Evolutionary conservation across 2,888 invertebrate species (phyloP).

Genomic region (Xanthorhoe spadicearia): DNA sequence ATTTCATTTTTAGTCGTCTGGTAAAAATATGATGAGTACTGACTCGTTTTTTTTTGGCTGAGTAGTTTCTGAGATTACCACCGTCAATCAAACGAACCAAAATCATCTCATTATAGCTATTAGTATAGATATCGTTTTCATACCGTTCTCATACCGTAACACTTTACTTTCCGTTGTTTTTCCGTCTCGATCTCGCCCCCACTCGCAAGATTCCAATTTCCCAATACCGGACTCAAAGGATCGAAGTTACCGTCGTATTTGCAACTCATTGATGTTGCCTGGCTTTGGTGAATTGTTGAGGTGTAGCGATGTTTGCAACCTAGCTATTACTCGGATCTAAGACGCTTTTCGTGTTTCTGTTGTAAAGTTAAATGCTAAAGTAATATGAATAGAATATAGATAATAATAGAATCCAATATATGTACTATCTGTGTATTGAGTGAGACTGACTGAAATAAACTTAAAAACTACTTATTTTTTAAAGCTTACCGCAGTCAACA

Average conservation of each 20-base stretch:
- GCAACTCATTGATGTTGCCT: constrained; percentile 50
- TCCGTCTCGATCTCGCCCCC: constrained; percentile 21
- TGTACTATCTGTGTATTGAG: too few species aligned
- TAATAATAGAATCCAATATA: too few species aligned
- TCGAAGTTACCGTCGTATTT: constrained; percentile 56
- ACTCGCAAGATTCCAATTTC: constrained; percentile 38
- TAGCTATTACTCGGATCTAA: background rate
- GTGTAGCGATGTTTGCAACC: constrained; percentile 17
- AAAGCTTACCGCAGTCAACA: too few species aligned
- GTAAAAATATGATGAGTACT: too few species aligned
- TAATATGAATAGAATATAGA: too few species aligned
- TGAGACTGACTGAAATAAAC: too few species aligned
- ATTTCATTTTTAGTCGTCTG: too few species aligned
- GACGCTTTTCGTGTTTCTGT: background rate
- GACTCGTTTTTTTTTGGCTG: too few species aligned
- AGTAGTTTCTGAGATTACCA: too few species aligned
- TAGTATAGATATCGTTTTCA: background rate
- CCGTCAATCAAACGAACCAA: too few species aligned
- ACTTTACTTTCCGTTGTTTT: too few species aligned
- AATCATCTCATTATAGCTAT: background rate
- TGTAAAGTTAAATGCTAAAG: background rate
- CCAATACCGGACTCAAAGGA: constrained; percentile 53
- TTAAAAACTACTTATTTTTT: too few species aligned
- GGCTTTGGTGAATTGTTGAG: constrained; percentile 39
- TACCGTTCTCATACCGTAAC: constrained; percentile 36